These are phyloP conservation scores for Orussus abietinus DNA, from an alignment of 1,140 invertebrate species.

Conservation along the genomic window DNA sequence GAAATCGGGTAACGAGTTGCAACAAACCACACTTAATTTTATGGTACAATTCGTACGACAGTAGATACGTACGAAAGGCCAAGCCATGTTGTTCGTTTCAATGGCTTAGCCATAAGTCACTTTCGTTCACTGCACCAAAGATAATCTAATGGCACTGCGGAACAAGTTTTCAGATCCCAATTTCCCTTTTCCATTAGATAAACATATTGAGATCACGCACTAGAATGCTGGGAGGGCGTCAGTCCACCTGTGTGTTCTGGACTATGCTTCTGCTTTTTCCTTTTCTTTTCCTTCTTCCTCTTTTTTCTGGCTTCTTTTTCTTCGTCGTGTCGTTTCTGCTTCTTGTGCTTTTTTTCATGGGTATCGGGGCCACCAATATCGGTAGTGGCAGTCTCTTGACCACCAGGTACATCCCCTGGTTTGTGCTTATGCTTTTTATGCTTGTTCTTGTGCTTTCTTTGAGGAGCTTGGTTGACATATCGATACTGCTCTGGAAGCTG, in stretches of 20 bases:
- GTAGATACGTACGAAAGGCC: no score
- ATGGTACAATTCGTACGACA: no score
- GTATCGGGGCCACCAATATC: constrained; percentile 68
- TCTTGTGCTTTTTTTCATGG: constrained; percentile 94
- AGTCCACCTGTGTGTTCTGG: constrained; percentile 75
- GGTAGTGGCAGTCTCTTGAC: constrained; percentile 64
- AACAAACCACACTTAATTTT: no score
- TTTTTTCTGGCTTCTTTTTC: constrained; percentile 90
- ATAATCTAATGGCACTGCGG: no score
- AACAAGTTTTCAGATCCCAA: no score
- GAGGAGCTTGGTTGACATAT: constrained; percentile 85
- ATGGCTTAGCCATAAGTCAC: no score
- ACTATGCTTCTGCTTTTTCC: constrained; percentile 91
- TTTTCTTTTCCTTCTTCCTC: constrained; percentile 92
- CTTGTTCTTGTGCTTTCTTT: constrained; percentile 90
- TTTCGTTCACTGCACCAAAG: no score
- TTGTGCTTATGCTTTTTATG: constrained; percentile 95
- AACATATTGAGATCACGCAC: constrained; percentile 56
- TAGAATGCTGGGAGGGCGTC: constrained; percentile 70
- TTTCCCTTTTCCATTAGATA: no score
- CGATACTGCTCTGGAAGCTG: constrained; percentile 94
- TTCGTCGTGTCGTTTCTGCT: constrained; percentile 89
- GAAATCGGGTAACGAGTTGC: no score
- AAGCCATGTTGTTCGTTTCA: no score
- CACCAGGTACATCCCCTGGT: constrained; percentile 66